A percentile compares a stretch with the other conserved stretches of the same genome.
Conservation (phyloP, 2,113 vertebrate species). For the Ibidorhyncha struthersii region DNA sequence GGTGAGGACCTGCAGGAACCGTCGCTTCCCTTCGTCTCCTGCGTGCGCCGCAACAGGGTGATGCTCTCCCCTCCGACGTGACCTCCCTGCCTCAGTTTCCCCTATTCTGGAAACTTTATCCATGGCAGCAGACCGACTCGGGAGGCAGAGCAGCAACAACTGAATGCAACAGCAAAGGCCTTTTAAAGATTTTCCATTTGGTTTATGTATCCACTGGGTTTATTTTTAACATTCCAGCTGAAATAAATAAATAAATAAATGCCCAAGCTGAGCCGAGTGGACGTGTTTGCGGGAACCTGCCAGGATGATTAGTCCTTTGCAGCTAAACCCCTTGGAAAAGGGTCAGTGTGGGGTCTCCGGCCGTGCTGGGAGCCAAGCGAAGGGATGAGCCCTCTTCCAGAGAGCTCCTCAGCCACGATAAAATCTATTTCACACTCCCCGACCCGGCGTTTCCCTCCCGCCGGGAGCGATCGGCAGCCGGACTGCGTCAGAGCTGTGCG, state of each 20-base stretch:
- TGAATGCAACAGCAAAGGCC: background rate
- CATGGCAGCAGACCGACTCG: rapidly evolving
- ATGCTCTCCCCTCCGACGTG: rapidly evolving
- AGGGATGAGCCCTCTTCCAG: background rate
- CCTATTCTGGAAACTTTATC: background rate
- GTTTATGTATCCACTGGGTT: background rate
- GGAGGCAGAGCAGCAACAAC: background rate
- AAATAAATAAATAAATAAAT: background rate
- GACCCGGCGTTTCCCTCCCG: background rate
- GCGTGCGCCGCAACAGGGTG: rapidly evolving
- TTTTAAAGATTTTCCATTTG: conserved; percentile 32
- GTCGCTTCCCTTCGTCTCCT: background rate
- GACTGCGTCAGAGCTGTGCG: background rate
- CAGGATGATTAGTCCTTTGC: background rate
- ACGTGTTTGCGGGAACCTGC: background rate
- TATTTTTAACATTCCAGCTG: conserved; percentile 43
- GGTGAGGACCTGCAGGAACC: background rate
- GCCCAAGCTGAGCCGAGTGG: background rate
- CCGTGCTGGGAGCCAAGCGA: rapidly evolving
- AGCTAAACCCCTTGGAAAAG: background rate
- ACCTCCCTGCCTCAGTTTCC: background rate
- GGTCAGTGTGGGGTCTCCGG: background rate
- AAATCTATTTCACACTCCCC: background rate
- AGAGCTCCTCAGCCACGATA: background rate
- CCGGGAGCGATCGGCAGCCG: background rate